Conservation (phyloP, 1,140 invertebrate genomes). For the Cardiocondyla obscurior region DNA sequence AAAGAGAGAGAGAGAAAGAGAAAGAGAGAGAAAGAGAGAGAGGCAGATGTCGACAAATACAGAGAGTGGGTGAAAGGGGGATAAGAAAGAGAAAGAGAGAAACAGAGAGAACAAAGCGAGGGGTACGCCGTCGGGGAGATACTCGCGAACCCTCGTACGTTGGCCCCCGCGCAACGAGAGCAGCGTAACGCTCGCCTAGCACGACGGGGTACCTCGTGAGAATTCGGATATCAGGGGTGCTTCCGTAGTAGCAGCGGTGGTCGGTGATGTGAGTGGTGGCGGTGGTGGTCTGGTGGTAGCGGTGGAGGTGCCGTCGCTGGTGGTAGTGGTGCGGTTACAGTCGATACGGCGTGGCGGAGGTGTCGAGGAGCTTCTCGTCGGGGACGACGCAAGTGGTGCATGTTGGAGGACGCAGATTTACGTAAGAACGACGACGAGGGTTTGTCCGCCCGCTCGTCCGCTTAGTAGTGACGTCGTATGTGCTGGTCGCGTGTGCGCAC, state of each 20-base stretch:
- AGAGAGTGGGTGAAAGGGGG: neutral
- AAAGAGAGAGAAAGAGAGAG: neutral
- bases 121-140: constrained; percentile 55
- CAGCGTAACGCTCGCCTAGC: constrained; percentile 44
- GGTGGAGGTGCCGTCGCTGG: constrained; percentile 13
- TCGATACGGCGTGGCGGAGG: constrained; percentile 51
- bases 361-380: constrained; percentile 30
- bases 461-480: constrained; percentile 52
- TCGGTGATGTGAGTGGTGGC: constrained; percentile 36
- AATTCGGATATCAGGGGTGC: constrained; percentile 44
- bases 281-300: constrained; percentile 31
- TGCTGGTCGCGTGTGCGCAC: constrained; percentile 62
- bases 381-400: constrained; percentile 44
- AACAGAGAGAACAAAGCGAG: neutral
- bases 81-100: neutral
- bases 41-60: neutral
- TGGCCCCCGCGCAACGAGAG: constrained; percentile 6
- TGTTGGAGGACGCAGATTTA: constrained; percentile 58
- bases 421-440: constrained; percentile 63
- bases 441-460: constrained; percentile 20
- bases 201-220: constrained; percentile 46
- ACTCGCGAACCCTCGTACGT: constrained; percentile 44
- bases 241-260: constrained; percentile 32
- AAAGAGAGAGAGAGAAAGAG: neutral
- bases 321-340: constrained; percentile 53